A percentile compares a stretch with the other conserved stretches of the same genome.
These are phyloP conservation scores for Atta colombica DNA, from an alignment of 1,140 invertebrate species.

Conservation along the genomic window DNA sequence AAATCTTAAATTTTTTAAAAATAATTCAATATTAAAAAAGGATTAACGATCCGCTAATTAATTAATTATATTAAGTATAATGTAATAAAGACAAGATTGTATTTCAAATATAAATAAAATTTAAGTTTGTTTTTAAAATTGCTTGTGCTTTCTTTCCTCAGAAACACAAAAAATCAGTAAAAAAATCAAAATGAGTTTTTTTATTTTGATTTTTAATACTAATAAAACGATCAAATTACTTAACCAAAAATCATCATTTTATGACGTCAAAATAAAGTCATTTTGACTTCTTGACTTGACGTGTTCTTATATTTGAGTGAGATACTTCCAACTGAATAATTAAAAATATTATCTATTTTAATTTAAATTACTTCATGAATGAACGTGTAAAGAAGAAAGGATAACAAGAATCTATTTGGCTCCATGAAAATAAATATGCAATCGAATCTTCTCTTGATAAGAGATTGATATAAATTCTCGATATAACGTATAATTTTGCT, in stretches of 20 bases:
- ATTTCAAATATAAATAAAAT: neutral
- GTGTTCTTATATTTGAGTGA: too few relatives aligned
- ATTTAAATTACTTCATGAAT: neutral
- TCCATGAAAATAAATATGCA: neutral
- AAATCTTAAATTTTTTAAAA: neutral
- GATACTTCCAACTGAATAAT: neutral
- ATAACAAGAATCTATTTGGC: neutral
- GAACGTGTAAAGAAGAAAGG: neutral
- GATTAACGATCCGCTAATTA: neutral
- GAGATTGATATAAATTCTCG: neutral
- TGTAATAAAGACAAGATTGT: neutral
- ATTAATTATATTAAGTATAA: neutral
- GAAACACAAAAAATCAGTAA: too few relatives aligned
- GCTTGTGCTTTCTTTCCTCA: neutral
- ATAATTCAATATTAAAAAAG: neutral
- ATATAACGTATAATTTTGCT: conserved; percentile 2
- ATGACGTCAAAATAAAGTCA: too few relatives aligned
- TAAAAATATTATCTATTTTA: neutral
- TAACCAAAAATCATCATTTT: too few relatives aligned
- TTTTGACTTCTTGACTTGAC: too few relatives aligned
- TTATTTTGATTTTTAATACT: too few relatives aligned
- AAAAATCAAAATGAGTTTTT: too few relatives aligned
- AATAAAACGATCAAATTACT: too few relatives aligned
- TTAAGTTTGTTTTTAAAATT: neutral
- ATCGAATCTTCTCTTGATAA: neutral